phyloP scores from a whole-genome alignment of 2,797 vertebrate genomes.

The Silurus lanzhouensis region DNA sequence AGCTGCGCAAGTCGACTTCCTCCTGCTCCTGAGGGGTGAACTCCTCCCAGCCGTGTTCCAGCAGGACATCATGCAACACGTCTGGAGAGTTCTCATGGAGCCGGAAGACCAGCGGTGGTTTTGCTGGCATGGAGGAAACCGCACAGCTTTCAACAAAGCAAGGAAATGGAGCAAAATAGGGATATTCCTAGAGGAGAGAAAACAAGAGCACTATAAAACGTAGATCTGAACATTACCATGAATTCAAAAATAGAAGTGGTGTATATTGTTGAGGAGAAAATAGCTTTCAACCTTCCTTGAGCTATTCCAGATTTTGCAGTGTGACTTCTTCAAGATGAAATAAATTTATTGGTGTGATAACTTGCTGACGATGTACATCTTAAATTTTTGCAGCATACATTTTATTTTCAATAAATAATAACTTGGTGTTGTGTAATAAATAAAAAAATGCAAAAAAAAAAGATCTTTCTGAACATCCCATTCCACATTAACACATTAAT shows the following conservation, averaged over 20 bases:
- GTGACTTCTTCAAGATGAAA: background rate
- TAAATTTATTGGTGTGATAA: too few species aligned
- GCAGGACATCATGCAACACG: constrained; percentile 78
- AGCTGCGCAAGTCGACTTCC: constrained; percentile 71
- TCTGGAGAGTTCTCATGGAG: constrained; percentile 69
- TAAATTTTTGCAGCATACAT: too few species aligned
- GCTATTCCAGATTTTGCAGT: background rate
- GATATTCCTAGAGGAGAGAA: background rate
- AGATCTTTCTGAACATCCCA: too few species aligned
- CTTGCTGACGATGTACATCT: too few species aligned
- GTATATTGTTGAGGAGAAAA: background rate
- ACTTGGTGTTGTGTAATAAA: background rate
- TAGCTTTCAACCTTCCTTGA: background rate
- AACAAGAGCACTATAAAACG: background rate
- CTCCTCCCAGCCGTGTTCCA: constrained; percentile 80
- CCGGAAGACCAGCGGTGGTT: constrained; percentile 71
- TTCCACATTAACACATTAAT: too few species aligned
- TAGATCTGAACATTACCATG: background rate
- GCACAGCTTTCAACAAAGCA: background rate
- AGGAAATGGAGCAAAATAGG: background rate
- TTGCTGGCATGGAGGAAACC: constrained; percentile 56
- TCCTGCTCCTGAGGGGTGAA: constrained; percentile 66
- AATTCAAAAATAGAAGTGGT: background rate
- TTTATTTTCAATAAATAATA: too few species aligned
- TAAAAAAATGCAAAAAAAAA: too few species aligned